phyloP scores from a whole-genome alignment of 2,888 invertebrate species.

The Ichneumon xanthorius region DNA sequence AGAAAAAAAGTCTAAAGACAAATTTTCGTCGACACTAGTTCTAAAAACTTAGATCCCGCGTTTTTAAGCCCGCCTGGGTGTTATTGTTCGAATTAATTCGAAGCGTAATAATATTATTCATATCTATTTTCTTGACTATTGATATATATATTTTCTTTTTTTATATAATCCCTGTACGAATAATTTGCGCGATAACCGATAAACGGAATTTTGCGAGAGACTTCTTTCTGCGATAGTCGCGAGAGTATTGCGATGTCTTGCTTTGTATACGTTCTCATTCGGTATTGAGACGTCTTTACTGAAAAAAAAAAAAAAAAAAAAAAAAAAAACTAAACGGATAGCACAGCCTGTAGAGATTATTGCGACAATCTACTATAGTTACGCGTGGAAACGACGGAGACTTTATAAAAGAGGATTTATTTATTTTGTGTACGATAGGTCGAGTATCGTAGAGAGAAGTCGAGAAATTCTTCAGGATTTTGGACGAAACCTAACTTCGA shows the following conservation, averaged over 20 bases:
- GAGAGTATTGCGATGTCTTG: background rate
- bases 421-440: conserved; percentile 26
- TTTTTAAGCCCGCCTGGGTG: no score
- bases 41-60: no score
- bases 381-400: background rate
- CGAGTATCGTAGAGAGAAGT: background rate
- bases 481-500: background rate
- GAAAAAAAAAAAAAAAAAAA: no score
- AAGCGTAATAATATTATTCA: no score
- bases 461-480: background rate
- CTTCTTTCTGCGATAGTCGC: no score
- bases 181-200: no score
- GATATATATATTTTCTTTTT: conserved; percentile 7
- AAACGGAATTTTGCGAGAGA: no score
- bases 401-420: conserved; percentile 11
- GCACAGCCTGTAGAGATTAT: background rate
- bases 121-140: no score
- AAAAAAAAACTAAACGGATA: background rate
- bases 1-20: no score
- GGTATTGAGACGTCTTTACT: background rate
- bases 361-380: background rate
- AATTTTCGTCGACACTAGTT: no score
- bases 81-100: no score
- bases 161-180: background rate
- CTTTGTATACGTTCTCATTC: background rate